These are phyloP conservation scores for Drosophila rhopaloa DNA, from an alignment of 1,140 invertebrate species.

Conservation along the genomic window DNA sequence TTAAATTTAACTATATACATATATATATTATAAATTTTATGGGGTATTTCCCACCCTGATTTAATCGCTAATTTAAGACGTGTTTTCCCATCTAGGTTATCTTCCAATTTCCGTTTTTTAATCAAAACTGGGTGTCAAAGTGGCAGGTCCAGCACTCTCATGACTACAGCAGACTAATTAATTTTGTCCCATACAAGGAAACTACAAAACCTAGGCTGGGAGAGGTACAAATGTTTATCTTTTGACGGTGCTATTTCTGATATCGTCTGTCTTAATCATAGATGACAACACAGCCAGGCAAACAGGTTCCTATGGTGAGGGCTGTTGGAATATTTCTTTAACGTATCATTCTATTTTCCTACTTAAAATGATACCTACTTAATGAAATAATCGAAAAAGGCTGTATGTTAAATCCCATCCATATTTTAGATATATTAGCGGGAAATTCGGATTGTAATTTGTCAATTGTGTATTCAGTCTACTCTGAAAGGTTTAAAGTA, in stretches of 20 bases:
- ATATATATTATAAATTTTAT: background rate
- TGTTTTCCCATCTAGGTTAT: background rate
- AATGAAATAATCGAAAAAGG: background rate
- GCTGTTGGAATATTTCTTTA: background rate
- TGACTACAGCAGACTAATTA: background rate
- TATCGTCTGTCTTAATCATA: background rate
- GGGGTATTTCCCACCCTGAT: background rate
- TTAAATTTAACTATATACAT: too few relatives aligned
- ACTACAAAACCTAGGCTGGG: background rate
- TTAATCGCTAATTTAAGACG: background rate
- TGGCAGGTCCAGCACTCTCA: conserved; percentile 1
- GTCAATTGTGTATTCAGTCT: too few relatives aligned
- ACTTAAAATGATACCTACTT: background rate
- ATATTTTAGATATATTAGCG: too few relatives aligned
- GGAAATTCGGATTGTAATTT: too few relatives aligned
- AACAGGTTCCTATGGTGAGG: background rate
- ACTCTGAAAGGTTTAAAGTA: too few relatives aligned
- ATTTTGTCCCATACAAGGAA: background rate
- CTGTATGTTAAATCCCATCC: too few relatives aligned
- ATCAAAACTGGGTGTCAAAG: background rate
- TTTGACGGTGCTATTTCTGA: background rate
- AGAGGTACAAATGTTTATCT: conserved; percentile 2
- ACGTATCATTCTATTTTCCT: background rate
- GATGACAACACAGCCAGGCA: background rate
- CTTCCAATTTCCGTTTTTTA: background rate